Base-by-base conservation (phyloP, 2,888 invertebrate genomes). In the Scrobipalpa costella region DNA sequence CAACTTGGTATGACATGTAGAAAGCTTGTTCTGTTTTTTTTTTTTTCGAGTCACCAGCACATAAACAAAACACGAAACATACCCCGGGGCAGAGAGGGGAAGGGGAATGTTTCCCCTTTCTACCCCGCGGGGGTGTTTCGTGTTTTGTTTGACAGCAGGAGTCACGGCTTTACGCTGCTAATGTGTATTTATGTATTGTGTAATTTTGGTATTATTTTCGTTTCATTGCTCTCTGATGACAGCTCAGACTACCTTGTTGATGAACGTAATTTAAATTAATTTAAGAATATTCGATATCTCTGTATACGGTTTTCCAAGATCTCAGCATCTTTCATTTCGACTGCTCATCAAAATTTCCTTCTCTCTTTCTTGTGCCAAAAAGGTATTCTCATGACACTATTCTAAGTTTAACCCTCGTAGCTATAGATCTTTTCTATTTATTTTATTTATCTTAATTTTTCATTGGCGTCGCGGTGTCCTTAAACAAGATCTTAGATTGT, bases 251-350 rank as follows among this genome's bases (percentile, higher is more conserved):
- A 55, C 55, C 34, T 34, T n/a, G 33, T 55, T 55, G 55, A 34
- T 55, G 55, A 34, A 33, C 55, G 33, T 55, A 55, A 17, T 61
- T 62, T 76, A 76, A 71, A 66, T 73, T 75, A 68, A 64, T 71
- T 69, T 79, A 82, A 70, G 77, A 71, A 55, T 49, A 57, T 50
- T 77, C 73, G 78, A 81, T 82, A 80, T 77, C 79, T 86, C 79
- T 86, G 78, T 85, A 82, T 81, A 83, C 83, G 84, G 87, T 88
- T 88, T 88, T 88, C 86, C 78, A 81, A 85, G 89, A 90, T 90
- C 89, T 90, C 89, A 85, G 80, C 73, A 77, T 85, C 74, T 70
- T 67, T 73, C 69, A 70, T 73, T 73, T 76, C 73, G 75, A 75
- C 74, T 75, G 73, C 68, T 75, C 71, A 71, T 70, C 68, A 71